Percentiles rank a stretch among this genome's conserved stretches.
phyloP scores from a whole-genome alignment of 2,888 invertebrate species.

The Gymnosoma rotundatum region DNA sequence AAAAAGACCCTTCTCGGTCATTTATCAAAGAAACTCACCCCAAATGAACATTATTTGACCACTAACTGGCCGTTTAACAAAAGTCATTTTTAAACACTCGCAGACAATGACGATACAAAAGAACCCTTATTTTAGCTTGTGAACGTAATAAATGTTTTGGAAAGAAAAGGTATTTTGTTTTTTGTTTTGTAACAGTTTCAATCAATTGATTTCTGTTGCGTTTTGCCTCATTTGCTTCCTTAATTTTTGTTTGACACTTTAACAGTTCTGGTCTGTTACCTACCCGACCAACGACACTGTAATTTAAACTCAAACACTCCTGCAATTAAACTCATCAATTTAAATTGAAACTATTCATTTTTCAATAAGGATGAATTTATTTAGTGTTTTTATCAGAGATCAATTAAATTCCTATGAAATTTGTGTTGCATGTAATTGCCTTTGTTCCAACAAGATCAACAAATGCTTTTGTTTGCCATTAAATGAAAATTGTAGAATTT shows the following conservation, averaged over 20 bases:
- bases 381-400: constrained; percentile 28
- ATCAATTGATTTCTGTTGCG: constrained; percentile 64
- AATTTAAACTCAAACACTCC: neutral
- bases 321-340: constrained; percentile 37
- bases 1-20: constrained; percentile 32
- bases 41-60: constrained; percentile 41
- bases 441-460: neutral
- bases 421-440: constrained; percentile 31
- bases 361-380: neutral
- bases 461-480: constrained; percentile 32
- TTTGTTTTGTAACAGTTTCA: constrained; percentile 51
- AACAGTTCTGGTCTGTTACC: constrained; percentile 66
- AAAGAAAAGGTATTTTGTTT: constrained; percentile 15
- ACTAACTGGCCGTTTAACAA: constrained; percentile 47
- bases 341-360: constrained; percentile 47
- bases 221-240: constrained; percentile 29
- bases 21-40: constrained; percentile 57
- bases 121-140: constrained; percentile 32
- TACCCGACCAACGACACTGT: constrained; percentile 20
- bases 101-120: neutral
- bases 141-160: neutral
- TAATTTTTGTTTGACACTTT: constrained; percentile 55
- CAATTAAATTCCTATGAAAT: constrained; percentile 41
- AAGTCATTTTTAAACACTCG: constrained; percentile 19
- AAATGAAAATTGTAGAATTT: constrained; percentile 33